Evolutionary conservation across 1,140 invertebrate species (phyloP).

Genomic region (Notospermus geniculatus): DNA sequence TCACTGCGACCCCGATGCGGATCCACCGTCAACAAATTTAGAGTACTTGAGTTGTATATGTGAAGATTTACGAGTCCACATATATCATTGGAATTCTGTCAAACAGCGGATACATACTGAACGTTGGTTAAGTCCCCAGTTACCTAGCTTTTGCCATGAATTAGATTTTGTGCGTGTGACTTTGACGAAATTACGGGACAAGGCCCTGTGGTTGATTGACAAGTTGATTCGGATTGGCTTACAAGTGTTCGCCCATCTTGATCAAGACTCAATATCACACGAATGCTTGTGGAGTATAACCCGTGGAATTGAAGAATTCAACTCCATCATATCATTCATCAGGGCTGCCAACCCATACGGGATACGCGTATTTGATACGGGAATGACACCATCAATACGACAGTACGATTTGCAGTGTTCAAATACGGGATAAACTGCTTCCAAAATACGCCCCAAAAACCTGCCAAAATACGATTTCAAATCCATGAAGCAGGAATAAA

Average conservation of each 20-base stretch:
- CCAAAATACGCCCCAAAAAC: no score
- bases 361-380: no score
- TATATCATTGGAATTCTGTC: constrained; percentile 51
- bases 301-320: constrained; percentile 52
- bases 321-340: constrained; percentile 34
- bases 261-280: constrained; percentile 37
- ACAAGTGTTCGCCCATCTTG: constrained; percentile 51
- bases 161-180: constrained; percentile 34
- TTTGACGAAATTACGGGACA: constrained; percentile 33
- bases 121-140: constrained; percentile 39
- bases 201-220: constrained; percentile 49
- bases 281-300: constrained; percentile 51
- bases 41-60: constrained; percentile 48
- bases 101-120: constrained; percentile 47
- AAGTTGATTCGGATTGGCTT: constrained; percentile 48
- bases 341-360: no score
- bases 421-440: no score
- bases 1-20: constrained; percentile 34
- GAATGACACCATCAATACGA: no score
- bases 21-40: constrained; percentile 43
- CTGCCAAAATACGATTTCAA: no score
- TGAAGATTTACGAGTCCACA: constrained; percentile 50
- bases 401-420: no score
- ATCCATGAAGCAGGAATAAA: no score
- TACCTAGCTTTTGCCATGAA: constrained; percentile 38